Conservation (phyloP, 2,797 vertebrate genomes). For the Apogon talboti region DNA sequence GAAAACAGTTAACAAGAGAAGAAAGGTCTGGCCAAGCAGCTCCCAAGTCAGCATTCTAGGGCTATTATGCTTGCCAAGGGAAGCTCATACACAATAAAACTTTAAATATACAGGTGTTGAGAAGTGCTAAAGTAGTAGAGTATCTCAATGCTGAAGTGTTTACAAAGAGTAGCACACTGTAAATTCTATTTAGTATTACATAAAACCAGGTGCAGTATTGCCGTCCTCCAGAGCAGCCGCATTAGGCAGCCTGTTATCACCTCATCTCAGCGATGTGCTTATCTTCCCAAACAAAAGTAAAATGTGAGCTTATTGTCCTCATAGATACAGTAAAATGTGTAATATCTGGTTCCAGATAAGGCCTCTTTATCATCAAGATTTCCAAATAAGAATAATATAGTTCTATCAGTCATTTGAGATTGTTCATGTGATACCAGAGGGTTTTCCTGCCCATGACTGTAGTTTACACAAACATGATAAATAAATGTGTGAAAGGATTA, state of each 20-base stretch:
- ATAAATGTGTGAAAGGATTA: conserved; percentile 32
- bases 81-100: conserved; percentile 60
- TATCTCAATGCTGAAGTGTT: conserved; percentile 45
- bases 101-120: conserved; percentile 55
- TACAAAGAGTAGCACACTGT: conserved; percentile 39
- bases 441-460: conserved; percentile 24
- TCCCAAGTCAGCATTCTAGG: conserved; percentile 56
- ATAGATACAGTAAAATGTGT: conserved; percentile 21
- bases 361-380: conserved; percentile 16
- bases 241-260: conserved; percentile 28
- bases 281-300: conserved; percentile 46
- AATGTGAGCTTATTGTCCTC: conserved; percentile 33
- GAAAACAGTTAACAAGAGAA: conserved; percentile 48
- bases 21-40: conserved; percentile 44
- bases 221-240: conserved; percentile 17
- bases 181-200: conserved; percentile 54
- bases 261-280: conserved; percentile 35
- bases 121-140: conserved; percentile 46
- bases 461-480: conserved; percentile 40
- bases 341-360: conserved; percentile 20
- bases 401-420: conserved; percentile 33
- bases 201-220: conserved; percentile 33
- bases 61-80: conserved; percentile 48
- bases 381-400: conserved; percentile 40
- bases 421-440: conserved; percentile 24